phyloP scores from a whole-genome alignment of 2,888 invertebrate genomes.

The Diarsia rubi region DNA sequence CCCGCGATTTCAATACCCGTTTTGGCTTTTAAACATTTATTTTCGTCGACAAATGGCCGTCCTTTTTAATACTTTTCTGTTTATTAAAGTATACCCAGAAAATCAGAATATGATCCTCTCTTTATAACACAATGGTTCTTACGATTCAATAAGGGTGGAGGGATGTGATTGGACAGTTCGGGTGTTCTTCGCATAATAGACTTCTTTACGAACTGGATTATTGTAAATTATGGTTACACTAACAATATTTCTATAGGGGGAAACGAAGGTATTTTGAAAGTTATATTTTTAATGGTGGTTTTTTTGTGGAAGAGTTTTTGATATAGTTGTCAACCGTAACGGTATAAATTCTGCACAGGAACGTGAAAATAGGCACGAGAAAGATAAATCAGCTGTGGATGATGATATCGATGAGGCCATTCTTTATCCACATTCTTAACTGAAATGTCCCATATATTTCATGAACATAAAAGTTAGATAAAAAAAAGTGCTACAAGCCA shows the following conservation, averaged over 20 bases:
- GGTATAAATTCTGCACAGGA: background rate
- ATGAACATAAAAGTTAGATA: too few relatives aligned
- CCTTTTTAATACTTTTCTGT: conserved; percentile 57
- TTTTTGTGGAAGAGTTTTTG: conserved; percentile 7
- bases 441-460: too few relatives aligned
- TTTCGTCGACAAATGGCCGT: conserved; percentile 46
- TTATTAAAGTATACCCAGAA: conserved; percentile 65
- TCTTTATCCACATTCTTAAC: background rate
- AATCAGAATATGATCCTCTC: conserved; percentile 62
- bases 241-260: conserved; percentile 49
- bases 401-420: background rate
- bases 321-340: background rate
- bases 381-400: too few relatives aligned
- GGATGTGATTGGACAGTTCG: conserved; percentile 56
- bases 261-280: conserved; percentile 22
- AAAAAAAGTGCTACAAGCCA: background rate
- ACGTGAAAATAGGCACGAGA: too few relatives aligned
- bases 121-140: conserved; percentile 64
- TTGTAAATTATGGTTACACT: conserved; percentile 55
- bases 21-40: conserved; percentile 61
- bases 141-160: conserved; percentile 60
- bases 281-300: conserved; percentile 33
- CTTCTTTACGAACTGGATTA: conserved; percentile 50
- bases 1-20: conserved; percentile 51
- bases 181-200: conserved; percentile 57